A percentile compares a stretch with the other conserved stretches of the same genome.
Evolutionary conservation across 2,888 invertebrate species (phyloP).

Genomic region (Leptinotarsa tumamoca): DNA sequence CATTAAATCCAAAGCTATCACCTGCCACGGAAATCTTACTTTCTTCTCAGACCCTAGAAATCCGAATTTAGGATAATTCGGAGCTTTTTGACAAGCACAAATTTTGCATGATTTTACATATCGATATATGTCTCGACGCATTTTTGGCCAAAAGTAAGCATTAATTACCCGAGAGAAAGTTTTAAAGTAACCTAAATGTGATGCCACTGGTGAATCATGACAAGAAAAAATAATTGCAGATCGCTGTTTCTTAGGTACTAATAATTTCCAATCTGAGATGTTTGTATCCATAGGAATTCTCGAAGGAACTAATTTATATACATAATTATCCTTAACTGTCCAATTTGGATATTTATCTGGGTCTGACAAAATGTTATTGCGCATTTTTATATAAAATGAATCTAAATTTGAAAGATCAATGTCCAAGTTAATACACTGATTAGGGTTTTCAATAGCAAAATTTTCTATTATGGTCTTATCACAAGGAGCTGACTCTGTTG

Average conservation of each 20-base stretch:
- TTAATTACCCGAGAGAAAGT: slow-evolving; percentile 41
- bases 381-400: slow-evolving; percentile 29
- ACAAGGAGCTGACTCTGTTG: not conserved
- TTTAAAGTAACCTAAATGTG: slow-evolving; percentile 48
- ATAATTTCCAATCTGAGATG: slow-evolving; percentile 24
- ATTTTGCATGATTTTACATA: slow-evolving; percentile 30
- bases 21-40: too few species aligned
- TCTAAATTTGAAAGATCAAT: slow-evolving; percentile 31
- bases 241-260: not conserved
- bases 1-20: slow-evolving; percentile 35
- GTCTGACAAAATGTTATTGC: slow-evolving; percentile 26
- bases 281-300: slow-evolving; percentile 32
- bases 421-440: slow-evolving; percentile 9
- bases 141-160: slow-evolving; percentile 46
- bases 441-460: not conserved
- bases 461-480: not conserved
- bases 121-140: slow-evolving; percentile 41
- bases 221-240: slow-evolving; percentile 28
- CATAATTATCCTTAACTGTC: slow-evolving; percentile 22
- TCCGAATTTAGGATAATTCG: too few species aligned
- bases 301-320: slow-evolving; percentile 30
- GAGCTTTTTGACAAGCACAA: too few species aligned
- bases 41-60: too few species aligned
- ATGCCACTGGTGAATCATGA: slow-evolving; percentile 33
- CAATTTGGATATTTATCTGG: slow-evolving; percentile 35